Base-by-base conservation (phyloP, 2,888 invertebrate genomes). In the Beris chalybata region DNA sequence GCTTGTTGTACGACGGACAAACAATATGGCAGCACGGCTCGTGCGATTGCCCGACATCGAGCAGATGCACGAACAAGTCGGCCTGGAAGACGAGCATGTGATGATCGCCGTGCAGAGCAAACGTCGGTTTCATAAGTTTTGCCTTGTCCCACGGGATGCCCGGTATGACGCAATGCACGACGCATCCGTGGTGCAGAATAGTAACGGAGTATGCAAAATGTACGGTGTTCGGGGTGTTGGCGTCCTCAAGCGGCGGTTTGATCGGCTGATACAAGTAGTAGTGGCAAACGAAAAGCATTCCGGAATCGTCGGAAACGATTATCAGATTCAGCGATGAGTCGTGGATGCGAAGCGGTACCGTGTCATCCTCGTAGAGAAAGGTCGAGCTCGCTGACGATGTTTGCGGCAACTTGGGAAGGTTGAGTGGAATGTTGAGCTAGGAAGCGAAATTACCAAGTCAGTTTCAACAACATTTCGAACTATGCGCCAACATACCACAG, bases 201-300 rank as follows among this genome's bases (percentile, higher is more conserved):
- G 92, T 93, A 7, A 93, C 87, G 0, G 92, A 92, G 76, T 93
- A 93, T 2, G 92, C 93, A 78, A 93, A 91, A 79, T 93, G 90
- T 4, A 93, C 92, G 1, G 87, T 87, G 61, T 78, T 77, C 52
- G 73, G 74, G 64, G 76, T 73, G 65, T 70, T 70, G 4, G 72
- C 68, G 64, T 78, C 77, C 4, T 82, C 81, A 48, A 75, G 73
- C 13, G 83, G 82, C 3, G 82, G 82, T 69, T 83, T 82, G 53
- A 83, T 78, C 54, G 89, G 89, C 79, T 92, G 90, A 76, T 92
- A 93, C 4, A 93, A 81, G 74, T 93, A 93, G 77, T 93, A 91
- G 78, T 93, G 92, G 73, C 92, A 92, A 61, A 89, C 86, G 72
- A 87, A 89, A 43, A 93, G 85, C 77, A 90, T 84, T 65, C 93